Base-by-base conservation (phyloP, 2,113 vertebrate genomes). In the Pygoscelis adeliae region DNA sequence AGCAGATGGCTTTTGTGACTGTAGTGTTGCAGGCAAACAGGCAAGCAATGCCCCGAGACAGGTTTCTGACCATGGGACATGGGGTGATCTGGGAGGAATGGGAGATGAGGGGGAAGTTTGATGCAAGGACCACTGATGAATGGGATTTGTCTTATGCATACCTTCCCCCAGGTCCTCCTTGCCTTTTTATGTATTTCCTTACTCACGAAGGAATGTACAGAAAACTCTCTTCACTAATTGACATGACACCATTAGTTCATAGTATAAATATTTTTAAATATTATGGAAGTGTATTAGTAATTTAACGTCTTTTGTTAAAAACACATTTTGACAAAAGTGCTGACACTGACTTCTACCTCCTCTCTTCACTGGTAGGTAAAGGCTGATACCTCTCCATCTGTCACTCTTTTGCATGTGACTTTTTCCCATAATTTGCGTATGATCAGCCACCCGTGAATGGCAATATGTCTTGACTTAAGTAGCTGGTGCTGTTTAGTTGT, bases 261-360 rank as follows among this genome's bases (percentile, higher is more conserved):
- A 84, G 27, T 67, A 46, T 55, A 93, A 92, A 92, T 89, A 84
- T 67, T 95, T 73, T 0, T 53, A 88, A 71, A 53, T 46, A 50
- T 50, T 78, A 15, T 47, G 38, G 77, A 26, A 62, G 21, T 11
- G 8, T 66, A 50, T 84, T 77, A 63, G 69, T 84, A 63, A 89
- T 94, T 78, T 67, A 91, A 76, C 89, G 58, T 78, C 42, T 89
- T 84, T 62, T 70, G 38, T 87, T 56, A 85, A 87, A 92, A 94
- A 59, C 30, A 26, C 21, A 22, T 83, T 95, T 89, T 91, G 84
- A 81, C 32, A 40, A 23, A 93, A 78, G 38, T 55, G 55, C 59
- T 77, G 61, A 56, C 14, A 5, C 40, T 88, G 47, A 55, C 23
- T 82, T 89, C 47, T 67, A 5, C 38, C 38, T 81, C 77, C 56